Evolutionary conservation across 1,140 invertebrate species (phyloP).

Genomic region (Phortica variegata): DNA sequence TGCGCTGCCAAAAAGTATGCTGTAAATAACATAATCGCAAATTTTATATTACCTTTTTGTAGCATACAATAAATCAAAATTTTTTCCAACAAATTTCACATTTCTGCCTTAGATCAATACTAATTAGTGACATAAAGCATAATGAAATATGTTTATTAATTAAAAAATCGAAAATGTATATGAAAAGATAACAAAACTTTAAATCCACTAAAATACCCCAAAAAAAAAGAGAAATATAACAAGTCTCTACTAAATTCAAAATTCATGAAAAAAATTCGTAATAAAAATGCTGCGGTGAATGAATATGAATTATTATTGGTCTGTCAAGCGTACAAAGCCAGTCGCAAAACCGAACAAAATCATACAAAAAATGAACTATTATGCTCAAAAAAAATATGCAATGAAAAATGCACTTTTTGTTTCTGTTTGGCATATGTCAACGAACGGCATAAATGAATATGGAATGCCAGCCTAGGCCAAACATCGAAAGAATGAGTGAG

Average conservation of each 20-base stretch:
- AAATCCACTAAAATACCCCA: constrained; percentile 31
- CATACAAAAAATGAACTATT: constrained; percentile 16
- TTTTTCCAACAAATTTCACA: too few species aligned
- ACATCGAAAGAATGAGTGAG: constrained; percentile 12
- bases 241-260: not conserved
- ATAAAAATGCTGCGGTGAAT: constrained; percentile 39
- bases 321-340: constrained; percentile 26
- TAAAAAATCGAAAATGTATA: too few species aligned
- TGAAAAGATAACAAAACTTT: constrained; percentile 11
- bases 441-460: constrained; percentile 48
- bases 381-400: constrained; percentile 18
- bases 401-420: constrained; percentile 19
- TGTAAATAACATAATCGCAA: too few species aligned
- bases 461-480: constrained; percentile 34
- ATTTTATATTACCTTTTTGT: not conserved
- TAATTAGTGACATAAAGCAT: too few species aligned
- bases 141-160: too few species aligned
- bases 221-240: not conserved
- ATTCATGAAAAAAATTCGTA: not conserved
- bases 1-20: not conserved
- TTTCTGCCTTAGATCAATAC: too few species aligned
- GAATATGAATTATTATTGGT: constrained; percentile 54
- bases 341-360: not conserved
- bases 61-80: constrained; percentile 1
- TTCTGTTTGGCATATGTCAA: constrained; percentile 40